These are phyloP conservation scores for Parazoanthus swiftii DNA, from an alignment of 92 coral and sea anemone species.

Conservation along the genomic window DNA sequence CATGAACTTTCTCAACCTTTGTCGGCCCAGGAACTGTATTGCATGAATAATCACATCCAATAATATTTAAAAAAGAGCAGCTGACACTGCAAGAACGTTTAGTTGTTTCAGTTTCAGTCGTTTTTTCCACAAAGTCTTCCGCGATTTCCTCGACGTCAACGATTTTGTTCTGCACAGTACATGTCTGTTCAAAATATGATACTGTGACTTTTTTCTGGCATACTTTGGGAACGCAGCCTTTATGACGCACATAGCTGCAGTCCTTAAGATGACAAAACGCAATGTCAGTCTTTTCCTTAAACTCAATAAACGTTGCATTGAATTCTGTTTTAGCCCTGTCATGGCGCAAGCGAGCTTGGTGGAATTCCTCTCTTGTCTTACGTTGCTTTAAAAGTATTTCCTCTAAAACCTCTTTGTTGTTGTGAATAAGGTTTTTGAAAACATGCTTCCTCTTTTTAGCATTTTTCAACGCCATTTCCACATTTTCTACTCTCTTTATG, in stretches of 20 bases:
- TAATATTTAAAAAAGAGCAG: neutral
- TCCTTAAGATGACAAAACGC: constrained; percentile 23
- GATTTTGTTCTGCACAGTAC: neutral
- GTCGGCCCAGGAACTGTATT: neutral
- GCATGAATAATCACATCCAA: constrained; percentile 15
- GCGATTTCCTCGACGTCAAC: neutral
- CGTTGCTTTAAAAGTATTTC: neutral
- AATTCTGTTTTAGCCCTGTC: constrained; percentile 35
- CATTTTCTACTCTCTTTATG: constrained; percentile 34
- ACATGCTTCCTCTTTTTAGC: constrained; percentile 1
- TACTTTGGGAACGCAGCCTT: constrained; percentile 44
- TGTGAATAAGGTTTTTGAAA: neutral
- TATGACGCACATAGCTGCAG: constrained; percentile 32
- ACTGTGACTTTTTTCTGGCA: constrained; percentile 23
- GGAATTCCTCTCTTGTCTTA: constrained; percentile 26
- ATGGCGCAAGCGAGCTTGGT: constrained; percentile 40
- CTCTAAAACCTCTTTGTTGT: constrained; percentile 9
- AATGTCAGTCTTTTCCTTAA: neutral
- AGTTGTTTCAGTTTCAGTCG: neutral
- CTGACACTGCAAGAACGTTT: neutral
- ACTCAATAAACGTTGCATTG: constrained; percentile 16
- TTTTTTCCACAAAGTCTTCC: neutral
- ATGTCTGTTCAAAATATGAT: constrained; percentile 23
- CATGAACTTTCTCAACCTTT: neutral
- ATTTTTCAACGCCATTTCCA: constrained; percentile 27